These are phyloP conservation scores for Parazoanthus atlanticus DNA, from an alignment of 92 coral and sea anemone species.

Conservation along the genomic window DNA sequence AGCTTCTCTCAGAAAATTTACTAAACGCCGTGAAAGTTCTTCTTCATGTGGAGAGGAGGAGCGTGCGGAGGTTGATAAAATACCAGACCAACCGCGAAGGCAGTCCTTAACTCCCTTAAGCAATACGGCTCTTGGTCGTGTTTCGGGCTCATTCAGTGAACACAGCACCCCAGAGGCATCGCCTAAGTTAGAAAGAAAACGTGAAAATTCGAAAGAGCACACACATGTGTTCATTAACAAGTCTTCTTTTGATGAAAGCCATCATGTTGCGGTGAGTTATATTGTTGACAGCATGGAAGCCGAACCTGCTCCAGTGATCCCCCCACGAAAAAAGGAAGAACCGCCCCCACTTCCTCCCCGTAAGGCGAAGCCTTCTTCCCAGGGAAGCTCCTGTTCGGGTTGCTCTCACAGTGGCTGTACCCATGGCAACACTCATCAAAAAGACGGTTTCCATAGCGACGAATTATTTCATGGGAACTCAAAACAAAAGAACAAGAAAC, in stretches of 20 bases:
- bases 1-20: neutral
- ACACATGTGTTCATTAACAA: slow-evolving; percentile 34
- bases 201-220: neutral
- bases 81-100: neutral
- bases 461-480: neutral
- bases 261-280: slow-evolving; percentile 8
- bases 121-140: neutral
- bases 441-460: neutral
- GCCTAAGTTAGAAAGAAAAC: neutral
- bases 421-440: slow-evolving; percentile 3
- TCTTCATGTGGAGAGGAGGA: slow-evolving; percentile 15
- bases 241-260: neutral
- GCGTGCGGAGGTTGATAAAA: neutral
- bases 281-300: slow-evolving; percentile 2
- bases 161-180: slow-evolving; percentile 16
- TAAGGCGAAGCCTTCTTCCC: slow-evolving; percentile 52
- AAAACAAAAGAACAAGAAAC: slow-evolving; percentile 10
- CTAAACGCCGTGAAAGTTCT: neutral
- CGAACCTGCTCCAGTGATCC: slow-evolving; percentile 78
- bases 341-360: slow-evolving; percentile 93
- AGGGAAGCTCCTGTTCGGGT: slow-evolving; percentile 23
- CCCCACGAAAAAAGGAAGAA: slow-evolving; percentile 83
- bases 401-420: neutral
- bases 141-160: slow-evolving; percentile 30
- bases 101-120: slow-evolving; percentile 8